Conservation (phyloP, 2,113 vertebrate species). For the Lycocorax pyrrhopterus region DNA sequence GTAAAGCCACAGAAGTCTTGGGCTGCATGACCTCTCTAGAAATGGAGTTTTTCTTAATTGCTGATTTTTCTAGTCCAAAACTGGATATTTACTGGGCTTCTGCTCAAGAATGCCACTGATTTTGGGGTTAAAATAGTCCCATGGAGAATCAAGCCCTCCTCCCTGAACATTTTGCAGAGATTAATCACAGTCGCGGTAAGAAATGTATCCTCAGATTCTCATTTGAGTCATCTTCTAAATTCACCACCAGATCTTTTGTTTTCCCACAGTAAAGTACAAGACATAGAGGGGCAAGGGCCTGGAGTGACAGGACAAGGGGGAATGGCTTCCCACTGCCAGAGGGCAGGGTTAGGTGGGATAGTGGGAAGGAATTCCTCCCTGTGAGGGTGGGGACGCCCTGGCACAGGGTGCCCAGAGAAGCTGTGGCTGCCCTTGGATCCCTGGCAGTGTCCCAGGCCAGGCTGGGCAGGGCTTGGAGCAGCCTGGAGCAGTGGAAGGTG, state of each 20-base stretch:
- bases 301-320: no score
- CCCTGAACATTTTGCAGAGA: background rate
- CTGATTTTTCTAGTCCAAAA: background rate
- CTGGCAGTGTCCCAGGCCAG: background rate
- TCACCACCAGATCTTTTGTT: background rate
- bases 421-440: background rate
- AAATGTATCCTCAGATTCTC: background rate
- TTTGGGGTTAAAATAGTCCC: background rate
- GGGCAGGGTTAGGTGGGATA: background rate
- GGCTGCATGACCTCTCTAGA: fast-evolving
- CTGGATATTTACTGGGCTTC: background rate
- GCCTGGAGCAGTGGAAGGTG: background rate
- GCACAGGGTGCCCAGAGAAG: background rate
- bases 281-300: background rate
- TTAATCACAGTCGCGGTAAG: background rate
- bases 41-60: background rate
- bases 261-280: background rate
- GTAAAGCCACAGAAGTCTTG: background rate
- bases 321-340: background rate
- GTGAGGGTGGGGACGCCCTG: background rate
- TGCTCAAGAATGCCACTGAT: background rate
- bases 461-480: background rate
- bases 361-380: background rate
- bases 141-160: background rate
- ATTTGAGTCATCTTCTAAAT: background rate